Percentiles rank a stretch among this genome's conserved stretches.
Evolutionary conservation across 2,797 vertebrate species (phyloP).

Genomic region (Bradypodion pumilum): DNA sequence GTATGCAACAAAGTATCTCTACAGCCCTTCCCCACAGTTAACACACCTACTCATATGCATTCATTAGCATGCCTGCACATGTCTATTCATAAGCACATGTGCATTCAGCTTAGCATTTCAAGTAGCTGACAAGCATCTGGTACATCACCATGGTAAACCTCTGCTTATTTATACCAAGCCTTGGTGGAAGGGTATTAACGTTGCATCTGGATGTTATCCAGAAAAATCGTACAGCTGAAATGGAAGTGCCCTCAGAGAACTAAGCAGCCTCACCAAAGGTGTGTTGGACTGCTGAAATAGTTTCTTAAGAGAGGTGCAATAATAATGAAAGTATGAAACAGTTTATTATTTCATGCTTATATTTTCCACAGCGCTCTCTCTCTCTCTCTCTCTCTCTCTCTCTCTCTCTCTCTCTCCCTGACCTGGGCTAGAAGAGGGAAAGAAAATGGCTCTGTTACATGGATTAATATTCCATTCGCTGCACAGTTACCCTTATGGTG

Average conservation of each 20-base stretch:
- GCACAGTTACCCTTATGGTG: slow-evolving; percentile 59
- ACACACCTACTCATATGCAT: neutral
- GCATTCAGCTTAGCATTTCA: neutral
- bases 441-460: slow-evolving; percentile 43
- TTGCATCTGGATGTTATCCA: neutral
- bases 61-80: neutral
- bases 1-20: neutral
- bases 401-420: slow-evolving; percentile 37
- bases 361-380: neutral
- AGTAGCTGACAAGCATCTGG: neutral
- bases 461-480: slow-evolving; percentile 60
- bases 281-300: slow-evolving; percentile 48
- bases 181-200: neutral
- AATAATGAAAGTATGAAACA: slow-evolving; percentile 37
- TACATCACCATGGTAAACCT: neutral
- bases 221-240: neutral
- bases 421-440: slow-evolving; percentile 46
- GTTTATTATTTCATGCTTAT: slow-evolving; percentile 50
- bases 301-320: slow-evolving; percentile 11
- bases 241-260: neutral
- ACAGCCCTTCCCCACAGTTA: neutral
- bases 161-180: neutral
- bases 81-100: neutral
- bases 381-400: slow-evolving; percentile 32
- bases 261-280: slow-evolving; percentile 27